These are phyloP conservation scores for Passer domesticus DNA, from an alignment of 2,113 vertebrate genomes.

Conservation along the genomic window DNA sequence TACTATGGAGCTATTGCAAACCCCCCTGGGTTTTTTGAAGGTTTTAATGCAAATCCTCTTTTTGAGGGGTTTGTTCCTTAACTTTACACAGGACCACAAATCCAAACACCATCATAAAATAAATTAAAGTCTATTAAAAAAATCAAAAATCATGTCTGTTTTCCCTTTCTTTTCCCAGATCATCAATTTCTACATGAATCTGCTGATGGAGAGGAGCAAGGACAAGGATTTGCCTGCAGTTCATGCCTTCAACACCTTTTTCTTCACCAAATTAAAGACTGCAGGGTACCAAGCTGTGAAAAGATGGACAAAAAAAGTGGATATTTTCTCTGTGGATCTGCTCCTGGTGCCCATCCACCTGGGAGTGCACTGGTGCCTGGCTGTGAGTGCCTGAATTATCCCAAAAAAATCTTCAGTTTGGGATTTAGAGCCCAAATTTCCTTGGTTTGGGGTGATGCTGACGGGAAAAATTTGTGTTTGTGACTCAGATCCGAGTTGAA, in stretches of 20 bases:
- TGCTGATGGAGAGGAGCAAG: not conserved
- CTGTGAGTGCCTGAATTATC: not conserved
- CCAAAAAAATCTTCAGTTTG: rapidly evolving
- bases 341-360: not conserved
- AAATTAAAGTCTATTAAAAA: not conserved
- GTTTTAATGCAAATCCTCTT: not conserved
- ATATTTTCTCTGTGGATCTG: not conserved
- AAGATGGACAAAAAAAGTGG: not conserved
- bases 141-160: not conserved
- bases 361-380: not conserved
- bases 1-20: not conserved
- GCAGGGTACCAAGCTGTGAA: not conserved
- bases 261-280: not conserved
- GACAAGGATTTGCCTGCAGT: not conserved
- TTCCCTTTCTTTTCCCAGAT: not conserved
- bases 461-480: not conserved
- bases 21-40: not conserved
- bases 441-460: not conserved
- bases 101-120: not conserved
- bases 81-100: not conserved
- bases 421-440: not conserved
- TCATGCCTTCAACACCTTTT: not conserved
- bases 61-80: not conserved
- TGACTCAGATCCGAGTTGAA: not conserved
- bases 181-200: not conserved